Base-by-base conservation (phyloP, 2,797 vertebrate genomes). In the Eremophila alpestris region DNA sequence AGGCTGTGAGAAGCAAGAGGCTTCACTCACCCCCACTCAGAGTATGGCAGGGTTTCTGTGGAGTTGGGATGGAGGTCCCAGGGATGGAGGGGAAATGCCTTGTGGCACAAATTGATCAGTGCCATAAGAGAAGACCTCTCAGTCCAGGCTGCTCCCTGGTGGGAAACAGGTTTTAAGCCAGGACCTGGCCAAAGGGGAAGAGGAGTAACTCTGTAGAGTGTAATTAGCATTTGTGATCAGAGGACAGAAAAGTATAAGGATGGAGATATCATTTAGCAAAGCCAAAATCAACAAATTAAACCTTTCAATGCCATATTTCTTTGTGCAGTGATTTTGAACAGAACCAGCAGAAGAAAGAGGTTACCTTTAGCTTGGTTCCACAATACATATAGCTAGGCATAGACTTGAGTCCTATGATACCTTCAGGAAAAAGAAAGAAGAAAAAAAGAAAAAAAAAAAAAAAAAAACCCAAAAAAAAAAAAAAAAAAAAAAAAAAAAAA, bases 121-220 rank as follows among this genome's bases (percentile, higher is more conserved):
- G 69, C 81, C 76, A 12, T 45, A 15, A 77, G 54, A 93, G 63
- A 43, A 76, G 11, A 59, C 4, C 13, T 2, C 58, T 62, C 60
- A 38, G 29, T 60, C 71, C 89, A 93, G 52, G 26, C 21, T 59
- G 32, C 32, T 76, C 36, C 58, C 24, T 77, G 68, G 51, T 84
- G 55, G 68, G 82, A 95, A 90, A 48, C 3, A 52, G 70, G 20
- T 94, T 93, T 77, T 89, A n/a, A 96, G 59, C 40, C 92, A 96
- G 83, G 87, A 70, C 12, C 13, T 41, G 7, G 41, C 36, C 60
- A 71, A 89, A 80, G 30, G 7, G 64, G 54, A 94, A 87, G 24
- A 62, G 30, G 40, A 54, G 90, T 55, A 91, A 56, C 45, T 75
- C 79, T 77, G 48, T 41, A 75, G 76, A 90, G 43, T 13, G 29